phyloP scores from a whole-genome alignment of 2,113 vertebrate genomes.

The Rhea pennata region DNA sequence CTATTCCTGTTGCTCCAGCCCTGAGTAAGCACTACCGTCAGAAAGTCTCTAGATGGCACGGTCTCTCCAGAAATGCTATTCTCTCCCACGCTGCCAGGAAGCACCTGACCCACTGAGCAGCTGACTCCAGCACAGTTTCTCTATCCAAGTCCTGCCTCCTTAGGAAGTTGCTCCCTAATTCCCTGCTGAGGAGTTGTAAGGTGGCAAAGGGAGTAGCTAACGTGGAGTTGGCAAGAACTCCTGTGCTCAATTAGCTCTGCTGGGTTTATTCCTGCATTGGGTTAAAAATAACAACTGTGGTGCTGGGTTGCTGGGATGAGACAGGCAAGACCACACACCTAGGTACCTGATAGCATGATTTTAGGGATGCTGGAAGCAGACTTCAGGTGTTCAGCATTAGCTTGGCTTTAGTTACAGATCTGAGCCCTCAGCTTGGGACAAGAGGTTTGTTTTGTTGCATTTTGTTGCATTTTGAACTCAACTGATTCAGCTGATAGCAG shows the following conservation, averaged over 20 bases:
- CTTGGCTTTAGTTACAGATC: background rate
- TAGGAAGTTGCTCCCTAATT: background rate
- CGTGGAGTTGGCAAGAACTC: background rate
- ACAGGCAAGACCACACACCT: background rate
- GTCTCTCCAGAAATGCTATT: conserved; percentile 44
- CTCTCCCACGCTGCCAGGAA: too few species aligned
- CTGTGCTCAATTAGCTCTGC: background rate
- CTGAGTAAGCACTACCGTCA: background rate
- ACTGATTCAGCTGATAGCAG: background rate
- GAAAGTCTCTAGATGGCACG: conserved; percentile 60
- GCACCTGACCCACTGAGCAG: background rate
- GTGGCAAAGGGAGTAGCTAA: background rate
- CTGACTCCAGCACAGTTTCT: background rate
- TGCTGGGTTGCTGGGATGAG: background rate
- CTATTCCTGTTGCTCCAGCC: background rate
- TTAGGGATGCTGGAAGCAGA: background rate
- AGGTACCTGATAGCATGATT: background rate
- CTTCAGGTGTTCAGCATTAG: background rate
- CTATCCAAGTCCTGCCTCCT: background rate
- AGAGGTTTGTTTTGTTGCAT: background rate
- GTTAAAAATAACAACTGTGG: background rate
- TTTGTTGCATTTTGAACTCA: background rate
- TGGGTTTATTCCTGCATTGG: background rate
- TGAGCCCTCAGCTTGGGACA: background rate
- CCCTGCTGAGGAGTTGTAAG: background rate